Evolutionary conservation across 1,140 invertebrate species (phyloP).

Genomic region (Arion vulgaris): DNA sequence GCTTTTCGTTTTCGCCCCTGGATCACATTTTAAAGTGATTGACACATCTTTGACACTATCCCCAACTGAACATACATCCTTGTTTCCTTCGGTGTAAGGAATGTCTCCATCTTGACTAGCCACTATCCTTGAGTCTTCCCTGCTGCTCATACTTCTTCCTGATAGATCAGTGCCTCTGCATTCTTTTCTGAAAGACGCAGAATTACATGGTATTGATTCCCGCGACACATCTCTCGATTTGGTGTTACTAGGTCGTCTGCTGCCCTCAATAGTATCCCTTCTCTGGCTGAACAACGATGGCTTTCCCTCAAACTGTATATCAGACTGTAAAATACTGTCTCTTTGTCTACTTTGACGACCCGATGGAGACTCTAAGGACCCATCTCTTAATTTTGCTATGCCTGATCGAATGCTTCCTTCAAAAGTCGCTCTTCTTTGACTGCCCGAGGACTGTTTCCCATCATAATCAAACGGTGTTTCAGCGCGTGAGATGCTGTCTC

Average conservation of each 20-base stretch:
- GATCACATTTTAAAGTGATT: not conserved
- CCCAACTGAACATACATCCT: not conserved
- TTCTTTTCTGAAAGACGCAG: not conserved
- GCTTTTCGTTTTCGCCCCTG: not conserved
- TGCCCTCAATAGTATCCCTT: no score
- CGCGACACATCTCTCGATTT: not conserved
- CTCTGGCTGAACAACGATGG: no score
- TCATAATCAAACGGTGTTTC: no score
- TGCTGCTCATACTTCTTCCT: not conserved
- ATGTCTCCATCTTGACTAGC: not conserved
- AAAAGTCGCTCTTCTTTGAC: no score
- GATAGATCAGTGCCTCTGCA: not conserved
- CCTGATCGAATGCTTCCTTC: no score
- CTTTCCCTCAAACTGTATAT: no score
- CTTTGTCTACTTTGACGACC: no score
- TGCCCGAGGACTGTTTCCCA: no score
- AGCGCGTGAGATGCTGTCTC: no score
- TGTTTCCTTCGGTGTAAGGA: not conserved
- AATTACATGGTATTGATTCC: not conserved
- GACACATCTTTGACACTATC: not conserved
- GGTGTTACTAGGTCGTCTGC: not conserved
- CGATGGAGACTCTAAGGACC: no score
- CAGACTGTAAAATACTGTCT: no score
- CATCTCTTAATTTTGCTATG: no score
- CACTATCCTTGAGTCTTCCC: not conserved